A percentile compares a stretch with the other conserved stretches of the same genome.
phyloP scores from a whole-genome alignment of 2,888 invertebrate species.

The Mythimna vitellina region DNA sequence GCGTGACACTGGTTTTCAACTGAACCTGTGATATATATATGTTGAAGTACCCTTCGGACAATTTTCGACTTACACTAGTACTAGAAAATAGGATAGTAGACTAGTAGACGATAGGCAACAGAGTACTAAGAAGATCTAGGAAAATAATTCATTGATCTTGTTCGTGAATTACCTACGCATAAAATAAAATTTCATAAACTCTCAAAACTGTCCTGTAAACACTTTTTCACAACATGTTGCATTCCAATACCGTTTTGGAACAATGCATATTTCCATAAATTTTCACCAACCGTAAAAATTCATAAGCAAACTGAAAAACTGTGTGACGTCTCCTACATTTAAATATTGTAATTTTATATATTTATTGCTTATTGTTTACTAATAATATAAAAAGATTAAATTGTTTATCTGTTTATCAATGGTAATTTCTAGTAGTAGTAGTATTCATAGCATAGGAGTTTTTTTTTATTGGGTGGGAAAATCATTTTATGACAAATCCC shows the following conservation, averaged over 20 bases:
- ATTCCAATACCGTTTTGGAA: slow-evolving; percentile 9
- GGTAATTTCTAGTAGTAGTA: no score
- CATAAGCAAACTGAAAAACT: slow-evolving; percentile 6
- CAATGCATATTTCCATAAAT: slow-evolving; percentile 47
- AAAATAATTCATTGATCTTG: neutral
- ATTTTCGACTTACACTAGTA: no score
- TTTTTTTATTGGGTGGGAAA: no score
- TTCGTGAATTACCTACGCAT: neutral
- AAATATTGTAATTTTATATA: neutral
- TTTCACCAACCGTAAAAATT: slow-evolving; percentile 6
- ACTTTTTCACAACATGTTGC: slow-evolving; percentile 2
- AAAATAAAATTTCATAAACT: neutral
- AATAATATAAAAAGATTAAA: neutral
- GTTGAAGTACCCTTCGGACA: no score
- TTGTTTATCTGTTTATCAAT: neutral
- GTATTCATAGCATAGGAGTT: no score
- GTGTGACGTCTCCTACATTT: neutral
- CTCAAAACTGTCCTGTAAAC: slow-evolving; percentile 12
- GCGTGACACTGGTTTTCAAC: no score
- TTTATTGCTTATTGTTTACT: neutral
- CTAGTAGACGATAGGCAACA: no score
- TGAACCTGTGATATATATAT: no score
- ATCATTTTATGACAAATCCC: no score
- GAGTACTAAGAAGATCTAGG: no score
- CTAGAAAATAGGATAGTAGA: no score